Conservation (phyloP, 2,888 invertebrate genomes). For the Amphiduros pacificus region DNA sequence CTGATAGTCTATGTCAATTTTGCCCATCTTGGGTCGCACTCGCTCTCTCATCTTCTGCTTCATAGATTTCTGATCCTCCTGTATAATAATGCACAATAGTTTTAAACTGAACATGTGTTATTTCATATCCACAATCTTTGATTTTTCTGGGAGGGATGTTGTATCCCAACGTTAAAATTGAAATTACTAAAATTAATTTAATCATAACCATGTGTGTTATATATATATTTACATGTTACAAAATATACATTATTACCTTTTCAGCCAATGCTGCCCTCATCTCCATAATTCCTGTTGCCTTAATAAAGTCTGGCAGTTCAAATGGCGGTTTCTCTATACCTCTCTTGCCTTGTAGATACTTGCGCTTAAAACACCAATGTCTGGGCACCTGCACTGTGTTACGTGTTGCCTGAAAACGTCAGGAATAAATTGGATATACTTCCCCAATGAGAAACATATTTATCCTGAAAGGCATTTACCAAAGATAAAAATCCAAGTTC, state of each 20-base stretch:
- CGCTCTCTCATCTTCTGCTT: constrained; percentile 98
- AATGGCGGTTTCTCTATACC: constrained; percentile 99
- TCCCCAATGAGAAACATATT: neutral
- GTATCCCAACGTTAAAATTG: no score
- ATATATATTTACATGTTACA: neutral
- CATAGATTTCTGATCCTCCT: constrained; percentile 58
- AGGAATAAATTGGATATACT: neutral
- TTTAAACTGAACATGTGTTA: no score
- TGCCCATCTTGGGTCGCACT: constrained; percentile 94
- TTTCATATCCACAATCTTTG: no score
- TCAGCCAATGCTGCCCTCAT: constrained; percentile 98
- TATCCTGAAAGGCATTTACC: no score
- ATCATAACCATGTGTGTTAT: no score
- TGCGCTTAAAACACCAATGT: constrained; percentile 98
- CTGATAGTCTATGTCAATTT: constrained; percentile 99
- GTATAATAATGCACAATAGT: constrained; percentile 12
- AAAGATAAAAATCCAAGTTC: no score
- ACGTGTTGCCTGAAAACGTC: constrained; percentile 70
- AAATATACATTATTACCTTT: constrained; percentile 64
- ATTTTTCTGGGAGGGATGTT: no score
- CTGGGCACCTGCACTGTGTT: constrained; percentile 98
- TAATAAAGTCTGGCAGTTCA: constrained; percentile 97
- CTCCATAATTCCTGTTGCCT: constrained; percentile 99
- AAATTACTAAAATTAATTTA: neutral
- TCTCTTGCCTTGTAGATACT: constrained; percentile 85